These are phyloP conservation scores for Mustela nigripes DNA, from an alignment of 2,113 vertebrate genomes.

Conservation along the genomic window DNA sequence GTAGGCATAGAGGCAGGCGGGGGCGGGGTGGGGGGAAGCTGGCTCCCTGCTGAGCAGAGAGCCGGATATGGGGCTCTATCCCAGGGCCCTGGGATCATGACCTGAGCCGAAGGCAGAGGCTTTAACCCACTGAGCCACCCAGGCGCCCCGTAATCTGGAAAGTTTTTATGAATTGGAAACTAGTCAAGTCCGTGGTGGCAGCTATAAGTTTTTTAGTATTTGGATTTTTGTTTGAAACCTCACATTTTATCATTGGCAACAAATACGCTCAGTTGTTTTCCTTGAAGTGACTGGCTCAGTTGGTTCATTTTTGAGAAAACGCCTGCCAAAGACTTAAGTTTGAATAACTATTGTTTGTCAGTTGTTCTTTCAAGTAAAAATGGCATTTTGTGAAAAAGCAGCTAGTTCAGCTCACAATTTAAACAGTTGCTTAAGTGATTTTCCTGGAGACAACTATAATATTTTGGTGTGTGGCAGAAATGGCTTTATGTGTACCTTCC, in stretches of 20 bases:
- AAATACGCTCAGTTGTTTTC: slow-evolving; percentile 26
- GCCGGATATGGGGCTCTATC: no score
- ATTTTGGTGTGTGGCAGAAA: slow-evolving; percentile 49
- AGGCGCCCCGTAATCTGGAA: neutral
- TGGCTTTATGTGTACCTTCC: neutral
- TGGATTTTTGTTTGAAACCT: slow-evolving; percentile 46
- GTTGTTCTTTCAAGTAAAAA: slow-evolving; percentile 58
- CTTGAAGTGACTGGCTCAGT: slow-evolving; percentile 28
- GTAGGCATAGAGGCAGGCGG: no score
- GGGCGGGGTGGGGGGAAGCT: no score
- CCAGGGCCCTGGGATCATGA: no score
- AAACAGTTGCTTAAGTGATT: neutral
- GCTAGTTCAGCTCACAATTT: slow-evolving; percentile 13
- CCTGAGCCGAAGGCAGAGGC: no score
- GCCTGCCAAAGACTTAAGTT: neutral
- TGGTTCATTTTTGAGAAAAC: slow-evolving; percentile 58
- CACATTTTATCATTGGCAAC: slow-evolving; percentile 42
- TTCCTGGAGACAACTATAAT: slow-evolving; percentile 26
- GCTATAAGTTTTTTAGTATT: slow-evolving; percentile 52
- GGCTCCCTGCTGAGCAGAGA: no score
- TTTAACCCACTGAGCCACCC: no score
- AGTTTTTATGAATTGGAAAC: slow-evolving; percentile 16
- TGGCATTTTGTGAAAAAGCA: slow-evolving; percentile 35
- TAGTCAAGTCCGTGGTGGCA: neutral
- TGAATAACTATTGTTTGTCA: slow-evolving; percentile 45